Conservation (phyloP, 2,888 invertebrate genomes). For the Microctonus hyperodae region DNA sequence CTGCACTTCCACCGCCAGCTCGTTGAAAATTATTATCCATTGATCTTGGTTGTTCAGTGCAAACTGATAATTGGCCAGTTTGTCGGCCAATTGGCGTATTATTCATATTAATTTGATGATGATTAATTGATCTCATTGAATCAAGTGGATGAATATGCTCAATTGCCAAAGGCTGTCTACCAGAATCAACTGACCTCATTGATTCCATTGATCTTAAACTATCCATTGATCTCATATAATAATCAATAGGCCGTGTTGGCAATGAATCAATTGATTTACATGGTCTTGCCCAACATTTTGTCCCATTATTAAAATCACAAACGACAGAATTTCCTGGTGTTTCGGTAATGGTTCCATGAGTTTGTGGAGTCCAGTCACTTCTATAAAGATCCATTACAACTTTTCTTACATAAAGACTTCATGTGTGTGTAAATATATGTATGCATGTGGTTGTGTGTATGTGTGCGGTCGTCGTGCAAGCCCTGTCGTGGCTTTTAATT, state of each 20-base stretch:
- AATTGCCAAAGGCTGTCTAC: conserved; percentile 49
- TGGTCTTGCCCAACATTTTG: conserved; percentile 58
- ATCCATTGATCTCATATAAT: conserved; percentile 56
- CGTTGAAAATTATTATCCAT: conserved; percentile 34
- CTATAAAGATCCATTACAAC: conserved; percentile 65
- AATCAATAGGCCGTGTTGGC: conserved; percentile 59
- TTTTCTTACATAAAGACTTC: conserved; percentile 7
- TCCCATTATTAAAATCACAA: conserved; percentile 32
- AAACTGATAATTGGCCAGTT: conserved; percentile 44
- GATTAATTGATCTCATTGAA: conserved; percentile 37
- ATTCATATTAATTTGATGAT: conserved; percentile 41
- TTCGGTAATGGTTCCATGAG: conserved; percentile 45
- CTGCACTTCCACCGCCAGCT: conserved; percentile 7
- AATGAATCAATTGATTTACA: conserved; percentile 59
- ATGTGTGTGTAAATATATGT: too few relatives aligned
- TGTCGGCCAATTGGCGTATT: conserved; percentile 54
- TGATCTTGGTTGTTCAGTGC: conserved; percentile 41
- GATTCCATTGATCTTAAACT: conserved; percentile 61
- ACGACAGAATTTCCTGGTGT: conserved; percentile 21
- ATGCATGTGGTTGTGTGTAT: neutral
- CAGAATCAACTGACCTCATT: conserved; percentile 59
- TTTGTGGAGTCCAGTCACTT: conserved; percentile 61
- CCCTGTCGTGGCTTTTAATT: too few relatives aligned
- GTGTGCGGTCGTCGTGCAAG: too few relatives aligned
- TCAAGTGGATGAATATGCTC: conserved; percentile 38